Percentiles rank a stretch among this genome's conserved stretches.
Evolutionary conservation across 2,113 vertebrate species (phyloP).

Genomic region (Gallinago jamesoni): DNA sequence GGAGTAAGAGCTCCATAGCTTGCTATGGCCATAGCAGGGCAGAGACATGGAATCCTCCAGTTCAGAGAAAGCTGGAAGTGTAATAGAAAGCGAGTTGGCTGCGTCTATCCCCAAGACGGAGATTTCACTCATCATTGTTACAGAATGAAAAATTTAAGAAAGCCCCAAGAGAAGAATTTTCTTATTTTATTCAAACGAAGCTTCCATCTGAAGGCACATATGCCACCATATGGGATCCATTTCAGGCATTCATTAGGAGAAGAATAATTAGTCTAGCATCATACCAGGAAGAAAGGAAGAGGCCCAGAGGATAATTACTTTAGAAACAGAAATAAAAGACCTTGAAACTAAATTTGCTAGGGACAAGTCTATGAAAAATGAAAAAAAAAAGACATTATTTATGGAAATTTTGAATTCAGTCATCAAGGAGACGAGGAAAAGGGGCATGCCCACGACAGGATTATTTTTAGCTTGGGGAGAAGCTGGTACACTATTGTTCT

Average conservation of each 20-base stretch:
- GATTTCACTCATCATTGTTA: constrained; percentile 73
- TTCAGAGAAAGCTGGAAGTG: background rate
- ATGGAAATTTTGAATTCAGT: constrained; percentile 57
- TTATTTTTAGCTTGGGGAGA: constrained; percentile 44
- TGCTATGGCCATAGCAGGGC: background rate
- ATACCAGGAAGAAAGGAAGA: constrained; percentile 74
- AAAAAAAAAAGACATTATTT: constrained; percentile 34
- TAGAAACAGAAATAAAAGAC: constrained; percentile 78
- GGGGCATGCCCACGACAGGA: background rate
- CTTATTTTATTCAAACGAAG: constrained; percentile 78
- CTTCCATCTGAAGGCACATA: constrained; percentile 77
- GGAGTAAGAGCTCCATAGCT: background rate
- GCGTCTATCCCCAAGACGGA: constrained; percentile 49
- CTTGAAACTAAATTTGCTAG: constrained; percentile 78
- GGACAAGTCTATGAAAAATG: constrained; percentile 65
- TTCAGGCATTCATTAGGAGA: constrained; percentile 80
- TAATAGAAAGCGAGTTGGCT: constrained; percentile 48
- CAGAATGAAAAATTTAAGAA: constrained; percentile 74
- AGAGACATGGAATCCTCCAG: background rate
- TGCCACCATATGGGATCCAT: constrained; percentile 80
- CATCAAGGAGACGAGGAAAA: constrained; percentile 58
- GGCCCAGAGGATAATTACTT: constrained; percentile 80
- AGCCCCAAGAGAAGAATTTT: constrained; percentile 74
- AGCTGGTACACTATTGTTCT: constrained; percentile 34
- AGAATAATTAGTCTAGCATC: constrained; percentile 80